Conservation (phyloP, 2,888 invertebrate genomes). For the Philereme vetulata region DNA sequence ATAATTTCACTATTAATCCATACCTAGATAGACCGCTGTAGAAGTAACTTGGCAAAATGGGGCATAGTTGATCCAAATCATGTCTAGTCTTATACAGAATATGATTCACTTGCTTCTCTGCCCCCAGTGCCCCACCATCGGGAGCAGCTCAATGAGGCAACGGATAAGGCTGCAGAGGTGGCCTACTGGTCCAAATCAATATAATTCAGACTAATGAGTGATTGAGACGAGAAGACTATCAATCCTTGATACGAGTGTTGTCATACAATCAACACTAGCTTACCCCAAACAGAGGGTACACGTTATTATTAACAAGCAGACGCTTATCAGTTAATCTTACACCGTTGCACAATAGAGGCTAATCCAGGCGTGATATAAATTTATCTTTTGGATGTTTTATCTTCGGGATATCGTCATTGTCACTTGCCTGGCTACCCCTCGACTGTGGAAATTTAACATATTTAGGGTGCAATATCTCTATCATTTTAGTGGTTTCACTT, state of each 20-base stretch:
- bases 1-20: too few species aligned
- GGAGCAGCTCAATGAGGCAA: too few species aligned
- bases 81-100: too few species aligned
- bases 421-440: slow-evolving; percentile 57
- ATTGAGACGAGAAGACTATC: too few species aligned
- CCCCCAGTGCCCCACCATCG: too few species aligned
- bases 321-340: slow-evolving; percentile 83
- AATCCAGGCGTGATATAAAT: slow-evolving; percentile 81
- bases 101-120: too few species aligned
- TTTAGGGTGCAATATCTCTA: slow-evolving; percentile 50
- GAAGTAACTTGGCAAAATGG: too few species aligned
- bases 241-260: slow-evolving; percentile 17
- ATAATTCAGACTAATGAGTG: too few species aligned
- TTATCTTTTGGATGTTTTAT: slow-evolving; percentile 75
- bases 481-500: slow-evolving; percentile 40
- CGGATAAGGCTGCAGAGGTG: too few species aligned
- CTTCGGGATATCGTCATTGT: slow-evolving; percentile 71
- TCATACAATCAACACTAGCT: slow-evolving; percentile 21
- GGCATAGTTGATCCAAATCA: too few species aligned
- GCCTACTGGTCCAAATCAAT: too few species aligned
- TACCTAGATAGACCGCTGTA: too few species aligned
- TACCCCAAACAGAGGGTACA: slow-evolving; percentile 62
- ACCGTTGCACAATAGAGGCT: slow-evolving; percentile 73
- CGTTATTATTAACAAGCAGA: slow-evolving; percentile 80
- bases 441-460: slow-evolving; percentile 50